phyloP scores from a whole-genome alignment of 2,888 invertebrate genomes.

The Heliconius ismenius region DNA sequence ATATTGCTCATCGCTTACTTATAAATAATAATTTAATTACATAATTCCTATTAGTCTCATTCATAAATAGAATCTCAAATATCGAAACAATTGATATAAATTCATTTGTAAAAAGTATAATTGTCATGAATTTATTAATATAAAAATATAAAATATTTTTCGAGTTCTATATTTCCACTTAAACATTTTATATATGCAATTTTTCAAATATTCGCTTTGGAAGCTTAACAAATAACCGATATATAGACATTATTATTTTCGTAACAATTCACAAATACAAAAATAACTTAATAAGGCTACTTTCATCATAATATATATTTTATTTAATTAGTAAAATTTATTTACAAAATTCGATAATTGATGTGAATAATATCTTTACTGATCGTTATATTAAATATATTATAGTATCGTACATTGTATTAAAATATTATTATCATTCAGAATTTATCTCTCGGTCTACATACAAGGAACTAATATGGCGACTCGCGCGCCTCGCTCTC shows the following conservation, averaged over 20 bases:
- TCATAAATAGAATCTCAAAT: slow-evolving; percentile 70
- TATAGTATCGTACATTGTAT: slow-evolving; percentile 71
- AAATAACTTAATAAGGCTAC: slow-evolving; percentile 57
- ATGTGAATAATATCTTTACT: slow-evolving; percentile 62
- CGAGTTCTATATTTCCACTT: slow-evolving; percentile 60
- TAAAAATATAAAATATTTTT: slow-evolving; percentile 55
- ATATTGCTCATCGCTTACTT: slow-evolving; percentile 64
- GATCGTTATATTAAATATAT: slow-evolving; percentile 60
- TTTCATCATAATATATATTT: slow-evolving; percentile 48
- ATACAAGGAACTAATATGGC: slow-evolving; percentile 54
- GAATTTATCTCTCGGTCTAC: slow-evolving; percentile 67
- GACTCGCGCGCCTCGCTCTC: slow-evolving; percentile 42
- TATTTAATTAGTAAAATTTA: slow-evolving; percentile 56
- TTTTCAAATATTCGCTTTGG: slow-evolving; percentile 13
- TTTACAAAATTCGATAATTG: slow-evolving; percentile 59
- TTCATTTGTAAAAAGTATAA: slow-evolving; percentile 40
- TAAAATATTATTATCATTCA: slow-evolving; percentile 79
- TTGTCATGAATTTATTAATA: slow-evolving; percentile 59
- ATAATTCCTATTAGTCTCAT: slow-evolving; percentile 74
- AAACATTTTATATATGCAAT: slow-evolving; percentile 40
- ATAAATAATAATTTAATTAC: slow-evolving; percentile 76
- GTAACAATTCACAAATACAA: slow-evolving; percentile 54
- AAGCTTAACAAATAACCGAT: slow-evolving; percentile 30
- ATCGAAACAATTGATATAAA: slow-evolving; percentile 54
- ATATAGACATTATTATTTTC: slow-evolving; percentile 45